These are phyloP conservation scores for Morpho deidamia DNA, from an alignment of 2,888 invertebrate species.

Conservation along the genomic window DNA sequence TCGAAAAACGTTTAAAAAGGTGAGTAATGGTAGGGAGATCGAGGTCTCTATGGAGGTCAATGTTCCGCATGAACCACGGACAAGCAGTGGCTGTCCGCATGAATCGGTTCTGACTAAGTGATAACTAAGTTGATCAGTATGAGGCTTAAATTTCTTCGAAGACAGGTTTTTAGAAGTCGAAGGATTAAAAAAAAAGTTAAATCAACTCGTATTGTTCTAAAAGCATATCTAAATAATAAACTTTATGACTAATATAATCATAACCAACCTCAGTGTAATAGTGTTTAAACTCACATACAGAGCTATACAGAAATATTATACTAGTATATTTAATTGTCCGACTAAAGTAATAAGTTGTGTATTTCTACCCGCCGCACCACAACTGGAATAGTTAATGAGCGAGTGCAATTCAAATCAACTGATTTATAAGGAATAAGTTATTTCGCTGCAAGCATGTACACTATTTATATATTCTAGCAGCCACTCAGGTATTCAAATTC, in stretches of 20 bases:
- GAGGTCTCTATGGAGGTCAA: too few relatives aligned
- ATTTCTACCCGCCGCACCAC: slow-evolving; percentile 53
- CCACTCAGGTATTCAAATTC: slow-evolving; percentile 54
- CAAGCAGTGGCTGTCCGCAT: too few relatives aligned
- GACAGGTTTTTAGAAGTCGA: too few relatives aligned
- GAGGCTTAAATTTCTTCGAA: too few relatives aligned
- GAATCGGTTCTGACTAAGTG: too few relatives aligned
- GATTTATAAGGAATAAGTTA: slow-evolving; percentile 74
- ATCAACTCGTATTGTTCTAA: background rate
- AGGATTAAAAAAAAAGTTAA: background rate
- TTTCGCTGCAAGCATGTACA: slow-evolving; percentile 54
- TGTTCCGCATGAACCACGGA: too few relatives aligned
- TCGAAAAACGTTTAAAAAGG: too few relatives aligned
- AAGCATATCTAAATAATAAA: background rate
- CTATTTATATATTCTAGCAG: slow-evolving; percentile 68
- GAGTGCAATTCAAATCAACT: slow-evolving; percentile 71
- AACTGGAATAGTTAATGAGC: slow-evolving; percentile 70
- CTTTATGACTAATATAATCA: background rate
- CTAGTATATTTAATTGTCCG: slow-evolving; percentile 56
- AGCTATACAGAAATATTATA: slow-evolving; percentile 29
- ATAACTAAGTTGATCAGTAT: too few relatives aligned
- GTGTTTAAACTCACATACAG: background rate
- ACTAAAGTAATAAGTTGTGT: slow-evolving; percentile 75
- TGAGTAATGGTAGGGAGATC: too few relatives aligned
- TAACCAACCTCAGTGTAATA: background rate